A percentile compares a stretch with the other conserved stretches of the same genome.
Evolutionary conservation across 2,888 invertebrate species (phyloP).

Genomic region (Drosophila multiciliata): DNA sequence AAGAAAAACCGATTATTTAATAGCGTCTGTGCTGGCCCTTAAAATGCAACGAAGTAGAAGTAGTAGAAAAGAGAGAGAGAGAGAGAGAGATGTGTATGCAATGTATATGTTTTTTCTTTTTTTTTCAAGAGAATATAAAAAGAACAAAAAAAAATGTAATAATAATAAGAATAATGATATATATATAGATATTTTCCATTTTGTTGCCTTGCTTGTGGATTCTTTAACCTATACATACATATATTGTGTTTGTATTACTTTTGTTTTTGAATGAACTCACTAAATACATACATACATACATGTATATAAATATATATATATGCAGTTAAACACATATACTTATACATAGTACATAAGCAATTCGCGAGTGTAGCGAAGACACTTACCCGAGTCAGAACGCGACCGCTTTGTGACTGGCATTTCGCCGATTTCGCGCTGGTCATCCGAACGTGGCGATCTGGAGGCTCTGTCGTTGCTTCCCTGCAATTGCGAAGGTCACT

Average conservation of each 20-base stretch:
- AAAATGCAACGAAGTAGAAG: constrained; percentile 74
- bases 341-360: constrained; percentile 29
- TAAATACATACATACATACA: constrained; percentile 43
- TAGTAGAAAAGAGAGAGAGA: constrained; percentile 55
- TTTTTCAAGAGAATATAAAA: constrained; percentile 39
- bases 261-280: constrained; percentile 51
- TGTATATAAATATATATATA: constrained; percentile 47
- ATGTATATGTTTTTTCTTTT: constrained; percentile 49
- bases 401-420: constrained; percentile 79
- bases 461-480: constrained; percentile 83
- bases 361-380: constrained; percentile 30
- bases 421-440: constrained; percentile 77
- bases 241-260: constrained; percentile 25
- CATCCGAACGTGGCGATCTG: constrained; percentile 82
- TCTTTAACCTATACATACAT: constrained; percentile 49
- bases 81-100: constrained; percentile 68
- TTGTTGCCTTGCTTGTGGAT: constrained; percentile 49
- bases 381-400: constrained; percentile 82
- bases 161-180: constrained; percentile 31
- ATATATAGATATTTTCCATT: constrained; percentile 45
- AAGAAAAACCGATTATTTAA: constrained; percentile 85
- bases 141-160: constrained; percentile 18
- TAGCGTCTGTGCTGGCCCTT: constrained; percentile 81
- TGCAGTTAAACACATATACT: constrained; percentile 44
- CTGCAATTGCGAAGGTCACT: constrained; percentile 55